These are phyloP conservation scores for Chrysopilus asiliformis DNA, from an alignment of 2,888 invertebrate genomes.

Conservation along the genomic window DNA sequence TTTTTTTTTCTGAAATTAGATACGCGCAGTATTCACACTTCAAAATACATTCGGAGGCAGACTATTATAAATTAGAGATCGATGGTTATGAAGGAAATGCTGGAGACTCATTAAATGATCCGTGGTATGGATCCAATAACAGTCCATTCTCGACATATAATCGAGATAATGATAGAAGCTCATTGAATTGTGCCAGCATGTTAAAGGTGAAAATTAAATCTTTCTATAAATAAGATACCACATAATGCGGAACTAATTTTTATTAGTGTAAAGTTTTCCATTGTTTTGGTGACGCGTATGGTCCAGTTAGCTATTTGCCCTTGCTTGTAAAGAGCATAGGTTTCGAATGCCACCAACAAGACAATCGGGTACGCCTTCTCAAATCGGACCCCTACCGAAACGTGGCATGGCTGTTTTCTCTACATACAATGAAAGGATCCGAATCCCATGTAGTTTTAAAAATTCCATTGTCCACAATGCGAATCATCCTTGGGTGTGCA, in stretches of 20 bases:
- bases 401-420: no score
- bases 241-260: not conserved
- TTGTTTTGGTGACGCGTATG: not conserved
- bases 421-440: no score
- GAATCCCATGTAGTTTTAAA: no score
- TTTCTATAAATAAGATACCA: not conserved
- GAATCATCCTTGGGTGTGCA: no score
- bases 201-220: constrained; percentile 42
- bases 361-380: no score
- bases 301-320: no score
- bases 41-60: constrained; percentile 82
- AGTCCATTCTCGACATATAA: constrained; percentile 89
- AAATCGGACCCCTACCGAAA: no score
- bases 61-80: constrained; percentile 83
- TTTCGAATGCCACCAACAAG: no score
- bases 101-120: constrained; percentile 82
- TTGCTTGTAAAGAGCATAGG: no score
- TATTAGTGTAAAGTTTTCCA: not conserved
- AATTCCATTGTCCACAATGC: no score
- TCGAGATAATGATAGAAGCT: constrained; percentile 82
- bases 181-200: constrained; percentile 85
- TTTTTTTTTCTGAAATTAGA: constrained; percentile 36
- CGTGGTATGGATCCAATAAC: constrained; percentile 88
- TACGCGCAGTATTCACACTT: constrained; percentile 85
- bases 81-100: constrained; percentile 86